Percentiles rank a stretch among this genome's conserved stretches.
phyloP scores from a whole-genome alignment of 2,888 invertebrate species.

The Dryomyza anilis region DNA sequence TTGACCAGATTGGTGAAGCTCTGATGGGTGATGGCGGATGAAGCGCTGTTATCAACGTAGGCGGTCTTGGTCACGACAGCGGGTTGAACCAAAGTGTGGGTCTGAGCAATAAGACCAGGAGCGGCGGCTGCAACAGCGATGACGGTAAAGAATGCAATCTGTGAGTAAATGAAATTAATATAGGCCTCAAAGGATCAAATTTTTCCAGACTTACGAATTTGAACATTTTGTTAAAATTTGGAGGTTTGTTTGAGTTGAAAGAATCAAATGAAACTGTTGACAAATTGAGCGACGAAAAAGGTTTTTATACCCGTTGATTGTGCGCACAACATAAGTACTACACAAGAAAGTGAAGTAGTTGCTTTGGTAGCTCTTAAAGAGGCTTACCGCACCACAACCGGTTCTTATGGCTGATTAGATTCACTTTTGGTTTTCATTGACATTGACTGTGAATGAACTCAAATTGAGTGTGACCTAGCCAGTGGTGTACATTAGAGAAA shows the following conservation, averaged over 20 bases:
- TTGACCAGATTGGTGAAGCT: constrained; percentile 64
- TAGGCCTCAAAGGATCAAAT: neutral
- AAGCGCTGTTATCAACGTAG: constrained; percentile 56
- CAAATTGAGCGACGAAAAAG: constrained; percentile 25
- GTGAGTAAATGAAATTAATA: neutral
- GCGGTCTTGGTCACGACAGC: constrained; percentile 53
- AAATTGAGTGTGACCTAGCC: neutral
- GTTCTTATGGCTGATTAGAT: constrained; percentile 32
- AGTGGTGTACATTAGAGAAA: too few relatives aligned
- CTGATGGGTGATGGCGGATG: constrained; percentile 65
- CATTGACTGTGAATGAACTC: neutral
- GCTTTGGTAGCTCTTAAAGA: constrained; percentile 23
- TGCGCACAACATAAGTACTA: neutral
- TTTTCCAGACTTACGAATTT: constrained; percentile 53
- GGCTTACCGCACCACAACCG: constrained; percentile 46
- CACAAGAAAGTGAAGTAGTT: neutral
- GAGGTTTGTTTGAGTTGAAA: constrained; percentile 34
- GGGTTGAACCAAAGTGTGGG: constrained; percentile 52
- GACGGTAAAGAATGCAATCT: constrained; percentile 68
- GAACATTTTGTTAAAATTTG: constrained; percentile 51
- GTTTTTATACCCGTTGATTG: constrained; percentile 44
- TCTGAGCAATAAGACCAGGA: constrained; percentile 51
- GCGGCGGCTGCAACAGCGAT: constrained; percentile 62
- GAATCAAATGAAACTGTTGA: constrained; percentile 50
- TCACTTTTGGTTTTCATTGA: neutral